Base-by-base conservation (phyloP, 2,888 invertebrate species). In the Leptinotarsa rubiginosa region DNA sequence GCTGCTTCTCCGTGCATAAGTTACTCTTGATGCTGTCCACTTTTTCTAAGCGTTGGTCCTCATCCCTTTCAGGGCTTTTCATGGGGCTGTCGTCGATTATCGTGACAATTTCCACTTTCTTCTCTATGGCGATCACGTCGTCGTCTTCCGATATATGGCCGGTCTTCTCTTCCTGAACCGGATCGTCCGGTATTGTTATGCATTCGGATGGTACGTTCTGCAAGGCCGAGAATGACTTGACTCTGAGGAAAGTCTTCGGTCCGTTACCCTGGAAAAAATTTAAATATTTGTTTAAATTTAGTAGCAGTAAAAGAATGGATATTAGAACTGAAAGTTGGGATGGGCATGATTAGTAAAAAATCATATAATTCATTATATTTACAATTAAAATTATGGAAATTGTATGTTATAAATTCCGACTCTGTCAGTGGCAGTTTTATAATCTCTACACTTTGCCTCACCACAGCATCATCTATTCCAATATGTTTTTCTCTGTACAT, bases 181-280 rank as follows among this genome's bases (percentile, higher is more conserved):
- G 80, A 77, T 86, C 86, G 77, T 86, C 86, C 0, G 86, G 86
- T 68, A 86, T 86, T 1, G 85, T 85, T 49, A 86, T 86, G 71
- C 86, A 86, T 70, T 86, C 86, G 5, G 86, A 81, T 16, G 85
- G 74, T 22, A 86, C 84, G 31, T 77, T 83, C 71, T 85, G 79
- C 12, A 86, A 77, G 31, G 85, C 84, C 3, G 82, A 83, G 7
- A 86, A 81, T 1, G 85, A 84, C 68, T 85, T 84, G 1, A 87
- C 87, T 77, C 86, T 81, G 47, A 86, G 74, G 77, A 83, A 79
- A 12, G 77, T 75, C 56, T 70, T 76, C n/a, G 64, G 64, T 54
- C 52, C n/a, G 25, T 50, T 20, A 22, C 22, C 65, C 22, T 65
- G 13, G 22, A 25, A 56, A 20, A 22, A 56, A 56, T 16, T 16